Evolutionary conservation across 2,113 vertebrate genomes (phyloP).

Genomic region (Boleophthalmus pectinirostris): DNA sequence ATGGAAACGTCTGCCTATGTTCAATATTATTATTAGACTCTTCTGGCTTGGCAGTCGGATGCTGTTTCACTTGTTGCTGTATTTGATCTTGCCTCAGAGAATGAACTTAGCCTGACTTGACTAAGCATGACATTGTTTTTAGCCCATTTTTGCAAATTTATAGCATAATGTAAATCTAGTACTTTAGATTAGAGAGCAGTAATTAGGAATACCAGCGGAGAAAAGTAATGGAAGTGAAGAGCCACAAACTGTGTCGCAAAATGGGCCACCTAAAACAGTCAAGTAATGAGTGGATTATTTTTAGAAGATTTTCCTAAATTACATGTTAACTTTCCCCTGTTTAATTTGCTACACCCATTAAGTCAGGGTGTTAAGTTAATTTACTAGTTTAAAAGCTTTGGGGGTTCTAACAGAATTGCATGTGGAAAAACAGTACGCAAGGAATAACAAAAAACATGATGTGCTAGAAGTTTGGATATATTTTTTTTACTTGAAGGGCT

Average conservation of each 20-base stretch:
- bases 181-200: background rate
- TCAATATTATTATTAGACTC: slow-evolving; percentile 15
- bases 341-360: slow-evolving; percentile 8
- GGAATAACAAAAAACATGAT: background rate
- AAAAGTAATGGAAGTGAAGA: background rate
- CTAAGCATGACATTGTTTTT: background rate
- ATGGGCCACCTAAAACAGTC: slow-evolving; percentile 14
- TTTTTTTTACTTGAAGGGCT: background rate
- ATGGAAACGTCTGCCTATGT: slow-evolving; percentile 6
- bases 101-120: slow-evolving; percentile 11
- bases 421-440: background rate
- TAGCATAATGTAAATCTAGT: background rate
- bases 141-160: background rate
- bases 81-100: background rate
- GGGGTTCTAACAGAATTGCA: background rate
- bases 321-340: background rate
- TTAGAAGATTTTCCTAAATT: slow-evolving; percentile 5
- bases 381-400: background rate
- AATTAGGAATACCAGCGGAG: background rate
- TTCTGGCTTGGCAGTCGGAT: slow-evolving; percentile 18
- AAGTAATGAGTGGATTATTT: slow-evolving; percentile 7
- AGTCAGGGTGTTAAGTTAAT: slow-evolving; percentile 1
- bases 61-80: slow-evolving; percentile 14
- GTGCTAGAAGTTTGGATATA: background rate
- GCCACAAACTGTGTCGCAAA: slow-evolving; percentile 6